Conservation (phyloP, 2,888 invertebrate genomes). For the Lasioglossum lativentre region DNA sequence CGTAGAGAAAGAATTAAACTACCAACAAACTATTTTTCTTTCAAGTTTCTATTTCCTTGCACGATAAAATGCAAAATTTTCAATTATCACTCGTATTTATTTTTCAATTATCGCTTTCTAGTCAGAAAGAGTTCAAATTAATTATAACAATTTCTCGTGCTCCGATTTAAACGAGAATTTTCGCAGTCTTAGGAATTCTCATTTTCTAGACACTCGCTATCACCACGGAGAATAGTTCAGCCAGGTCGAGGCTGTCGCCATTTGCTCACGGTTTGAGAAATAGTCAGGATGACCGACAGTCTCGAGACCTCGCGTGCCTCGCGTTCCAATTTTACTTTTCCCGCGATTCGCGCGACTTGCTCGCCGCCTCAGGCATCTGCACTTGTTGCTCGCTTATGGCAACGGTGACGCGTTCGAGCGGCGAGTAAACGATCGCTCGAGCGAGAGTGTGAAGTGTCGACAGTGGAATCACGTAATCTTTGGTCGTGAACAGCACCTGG, state of each 20-base stretch:
- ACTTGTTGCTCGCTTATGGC: neutral
- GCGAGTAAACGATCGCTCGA: constrained; percentile 23
- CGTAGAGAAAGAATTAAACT: neutral
- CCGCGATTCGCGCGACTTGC: constrained; percentile 32
- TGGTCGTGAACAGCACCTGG: constrained; percentile 22
- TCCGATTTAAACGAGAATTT: too few relatives aligned
- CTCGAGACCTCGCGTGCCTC: constrained; percentile 60
- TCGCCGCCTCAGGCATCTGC: neutral
- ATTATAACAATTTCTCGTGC: too few relatives aligned
- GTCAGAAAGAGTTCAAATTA: too few relatives aligned
- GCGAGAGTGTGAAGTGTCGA: constrained; percentile 20
- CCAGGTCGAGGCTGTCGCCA: constrained; percentile 24
- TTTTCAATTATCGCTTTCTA: too few relatives aligned
- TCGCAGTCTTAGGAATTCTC: neutral
- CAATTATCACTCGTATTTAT: too few relatives aligned
- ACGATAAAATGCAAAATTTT: neutral
- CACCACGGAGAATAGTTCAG: constrained; percentile 9
- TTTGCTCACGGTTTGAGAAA: constrained; percentile 18
- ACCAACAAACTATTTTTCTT: neutral
- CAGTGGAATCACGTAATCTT: constrained; percentile 35
- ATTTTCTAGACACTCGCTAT: neutral
- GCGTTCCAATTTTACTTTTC: constrained; percentile 66
- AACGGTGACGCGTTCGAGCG: constrained; percentile 27
- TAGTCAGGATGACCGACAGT: constrained; percentile 22
- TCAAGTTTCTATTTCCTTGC: neutral